Base-by-base conservation (phyloP, 2,888 invertebrate species). In the Anthoptus insignis region DNA sequence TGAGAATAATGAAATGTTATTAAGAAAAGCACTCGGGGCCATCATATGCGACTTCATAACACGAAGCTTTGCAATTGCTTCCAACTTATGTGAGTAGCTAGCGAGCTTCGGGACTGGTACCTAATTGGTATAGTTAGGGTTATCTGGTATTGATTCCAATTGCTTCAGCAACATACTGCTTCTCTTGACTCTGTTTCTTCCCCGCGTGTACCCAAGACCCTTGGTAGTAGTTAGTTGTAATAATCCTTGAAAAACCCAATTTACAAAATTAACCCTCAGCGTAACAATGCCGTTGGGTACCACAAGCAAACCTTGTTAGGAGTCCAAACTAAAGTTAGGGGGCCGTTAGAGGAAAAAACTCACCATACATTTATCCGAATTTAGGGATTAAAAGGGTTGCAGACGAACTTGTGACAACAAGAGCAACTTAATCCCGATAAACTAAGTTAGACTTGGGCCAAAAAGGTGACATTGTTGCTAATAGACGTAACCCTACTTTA, bases 391-490 rank as follows among this genome's bases (percentile, higher is more conserved):
- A 61, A 61, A 54, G 61, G 61, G 53, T 61, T 54, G 54, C 53
- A 61, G 45, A 47, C 29, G 34, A 47, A 61, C 45, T 61, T 54
- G 45, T 24, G 34, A 34, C 54, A 61, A 47, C 47, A 47, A 61
- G 53, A 37, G 50, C 27, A 29, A 19, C 19, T 47, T 63, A 56
- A 63, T 63, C 61, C 61, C 47, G 54, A 56, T 63, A 63, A 56
- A 63, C 37, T 63, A 47, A 47, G 49, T 63, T 49, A 56, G 54
- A 56, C 63, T 42, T 49, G 9, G 7, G 24, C 27, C 45, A 63
- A 63, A 63, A 63, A 63, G 56, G 54, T 61, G 61, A 63, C 37
- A 63, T 34, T 47, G 54, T 61, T 54, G 47, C 54, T 56, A 61
- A 61, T 61, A 61, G 54, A 54, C 45, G 54, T 53, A 16, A 37